Evolutionary conservation across 2,888 invertebrate genomes (phyloP), one percentile per base, ranked within the genome.

Genomic region (Eilema sororculum): DNA sequence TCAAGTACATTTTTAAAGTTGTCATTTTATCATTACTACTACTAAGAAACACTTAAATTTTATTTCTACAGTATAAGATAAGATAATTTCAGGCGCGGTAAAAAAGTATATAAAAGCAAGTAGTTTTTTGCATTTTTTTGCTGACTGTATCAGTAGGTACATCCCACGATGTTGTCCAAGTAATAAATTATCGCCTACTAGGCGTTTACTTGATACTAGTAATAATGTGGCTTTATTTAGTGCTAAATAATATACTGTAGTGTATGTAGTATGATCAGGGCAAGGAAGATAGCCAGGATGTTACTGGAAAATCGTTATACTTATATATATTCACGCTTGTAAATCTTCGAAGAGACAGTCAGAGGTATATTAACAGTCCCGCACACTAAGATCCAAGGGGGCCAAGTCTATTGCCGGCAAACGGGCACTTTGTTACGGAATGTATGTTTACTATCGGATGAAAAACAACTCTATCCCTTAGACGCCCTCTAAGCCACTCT

Each of bases 171-270:
- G 33, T 33, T 66, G 52, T 30, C 33, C 68, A 28, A 25, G 60
- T 41, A 67, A 74, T 74, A 75, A 69, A 60, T 73, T 68, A 75
- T 73, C 74, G 69, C 73, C 75, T 73, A 75, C 71, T 30, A 46
- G 22, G 13, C 56, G 30, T 71, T 70, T 57, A 70, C 70, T 60
- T 61, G 4, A 66, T 41, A 68, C 67, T 60, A 60, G 62, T 65
- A 68, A 62, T 65, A 62, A 62, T 56, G 24, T 12, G 5, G 22
- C n/a, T 56, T 24, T 58, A 37, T 41, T 66, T 33, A 22, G 24
- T 33, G 37, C 41, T 60, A 10, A 30, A 33, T 60, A 30, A 20
- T n/a, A 33, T 12, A 10, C 37, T 33, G 24, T 33, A 33, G 8
- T n/a, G n/a, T n/a, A n/a, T 33, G 24, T 33, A 28, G 20, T 25